Percentiles rank a stretch among this genome's conserved stretches.
These are phyloP conservation scores for Bovichtus diacanthus DNA, from an alignment of 2,797 vertebrate genomes.

Conservation along the genomic window DNA sequence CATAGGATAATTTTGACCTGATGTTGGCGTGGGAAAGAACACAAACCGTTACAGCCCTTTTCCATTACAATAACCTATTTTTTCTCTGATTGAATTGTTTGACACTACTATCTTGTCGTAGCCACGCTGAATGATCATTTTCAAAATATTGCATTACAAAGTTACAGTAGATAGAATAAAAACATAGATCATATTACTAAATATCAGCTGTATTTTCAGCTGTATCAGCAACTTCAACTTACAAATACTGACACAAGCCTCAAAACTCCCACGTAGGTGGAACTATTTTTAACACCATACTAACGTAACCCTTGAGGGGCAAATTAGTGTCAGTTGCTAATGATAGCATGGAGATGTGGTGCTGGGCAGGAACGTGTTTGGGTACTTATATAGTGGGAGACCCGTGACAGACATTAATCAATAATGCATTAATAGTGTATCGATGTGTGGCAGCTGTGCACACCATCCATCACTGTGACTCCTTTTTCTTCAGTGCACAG, in stretches of 20 bases:
- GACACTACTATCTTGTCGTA: not conserved
- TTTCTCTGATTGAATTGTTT: not conserved
- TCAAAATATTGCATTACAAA: not conserved
- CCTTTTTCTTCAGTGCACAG: slow-evolving; percentile 40
- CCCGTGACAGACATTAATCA: slow-evolving; percentile 66
- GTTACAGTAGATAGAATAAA: not conserved
- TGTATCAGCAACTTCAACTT: slow-evolving; percentile 34
- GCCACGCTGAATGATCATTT: not conserved
- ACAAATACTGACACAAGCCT: slow-evolving; percentile 18
- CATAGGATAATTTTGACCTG: not conserved
- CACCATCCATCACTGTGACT: slow-evolving; percentile 70
- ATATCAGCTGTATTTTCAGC: slow-evolving; percentile 17
- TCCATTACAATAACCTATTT: not conserved
- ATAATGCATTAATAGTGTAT: slow-evolving; percentile 63
- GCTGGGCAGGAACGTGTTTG: slow-evolving; percentile 20
- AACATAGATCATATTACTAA: not conserved
- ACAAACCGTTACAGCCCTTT: not conserved
- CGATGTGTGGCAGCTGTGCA: slow-evolving; percentile 52
- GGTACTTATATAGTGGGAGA: slow-evolving; percentile 38
- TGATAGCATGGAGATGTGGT: slow-evolving; percentile 27
- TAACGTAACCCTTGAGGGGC: slow-evolving; percentile 18
- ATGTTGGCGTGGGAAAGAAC: not conserved
- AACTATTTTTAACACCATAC: slow-evolving; percentile 45
- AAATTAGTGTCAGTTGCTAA: slow-evolving; percentile 61
- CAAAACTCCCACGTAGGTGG: not conserved